These are phyloP conservation scores for Cosmopolites sordidus DNA, from an alignment of 2,888 invertebrate genomes.

Conservation along the genomic window DNA sequence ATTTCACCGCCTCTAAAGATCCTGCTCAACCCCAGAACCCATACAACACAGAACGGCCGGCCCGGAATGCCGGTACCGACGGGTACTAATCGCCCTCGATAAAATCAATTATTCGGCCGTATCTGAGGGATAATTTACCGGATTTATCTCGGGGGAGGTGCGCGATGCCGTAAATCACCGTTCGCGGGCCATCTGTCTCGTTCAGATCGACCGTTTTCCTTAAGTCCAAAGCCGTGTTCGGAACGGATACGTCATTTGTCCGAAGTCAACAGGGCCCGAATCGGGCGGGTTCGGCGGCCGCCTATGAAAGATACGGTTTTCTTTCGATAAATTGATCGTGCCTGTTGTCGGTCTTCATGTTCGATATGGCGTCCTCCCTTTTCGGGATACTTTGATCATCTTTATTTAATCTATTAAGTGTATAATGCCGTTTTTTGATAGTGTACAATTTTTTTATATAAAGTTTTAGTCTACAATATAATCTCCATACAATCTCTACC, in stretches of 20 bases:
- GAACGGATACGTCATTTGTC: slow-evolving; percentile 28
- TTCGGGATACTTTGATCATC: too few relatives aligned
- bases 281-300: slow-evolving; percentile 26
- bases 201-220: slow-evolving; percentile 38
- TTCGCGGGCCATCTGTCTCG: slow-evolving; percentile 37
- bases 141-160: slow-evolving; percentile 24
- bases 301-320: slow-evolving; percentile 1
- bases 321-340: slow-evolving; percentile 13
- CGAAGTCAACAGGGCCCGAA: slow-evolving; percentile 24
- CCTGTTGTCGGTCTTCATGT: neutral
- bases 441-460: too few relatives aligned
- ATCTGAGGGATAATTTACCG: slow-evolving; percentile 23
- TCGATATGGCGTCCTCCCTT: too few relatives aligned
- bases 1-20: too few relatives aligned
- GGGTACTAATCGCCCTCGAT: slow-evolving; percentile 28
- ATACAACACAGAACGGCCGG: slow-evolving; percentile 13
- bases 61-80: slow-evolving; percentile 15
- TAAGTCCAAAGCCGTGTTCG: slow-evolving; percentile 41
- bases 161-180: slow-evolving; percentile 29
- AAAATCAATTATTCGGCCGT: slow-evolving; percentile 29
- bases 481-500: too few relatives aligned
- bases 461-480: too few relatives aligned
- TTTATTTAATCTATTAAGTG: too few relatives aligned
- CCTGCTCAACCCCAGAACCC: slow-evolving; percentile 9
- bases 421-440: too few relatives aligned